Evolutionary conservation across 1,140 invertebrate genomes (phyloP).

Genomic region (Dufourea novaeangliae): DNA sequence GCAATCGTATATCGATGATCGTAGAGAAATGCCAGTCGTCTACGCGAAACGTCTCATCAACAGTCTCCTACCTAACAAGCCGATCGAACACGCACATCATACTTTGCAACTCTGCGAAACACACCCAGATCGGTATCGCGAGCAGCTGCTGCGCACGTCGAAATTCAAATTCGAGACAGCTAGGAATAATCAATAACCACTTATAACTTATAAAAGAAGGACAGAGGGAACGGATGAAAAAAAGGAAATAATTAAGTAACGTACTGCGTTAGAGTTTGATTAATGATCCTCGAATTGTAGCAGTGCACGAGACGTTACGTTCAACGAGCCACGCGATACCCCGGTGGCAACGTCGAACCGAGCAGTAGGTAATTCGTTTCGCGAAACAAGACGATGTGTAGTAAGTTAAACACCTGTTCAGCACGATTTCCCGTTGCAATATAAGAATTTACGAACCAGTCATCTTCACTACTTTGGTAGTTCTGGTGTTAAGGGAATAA

Average conservation of each 20-base stretch:
- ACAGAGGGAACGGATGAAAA: neutral
- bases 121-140: neutral
- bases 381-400: neutral
- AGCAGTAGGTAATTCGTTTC: neutral
- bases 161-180: neutral
- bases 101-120: neutral
- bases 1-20: too few relatives aligned
- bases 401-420: neutral
- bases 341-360: too few relatives aligned
- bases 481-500: too few relatives aligned
- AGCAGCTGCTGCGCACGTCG: neutral
- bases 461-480: too few relatives aligned
- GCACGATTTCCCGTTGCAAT: neutral
- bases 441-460: neutral
- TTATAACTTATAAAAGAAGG: too few relatives aligned
- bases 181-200: neutral
- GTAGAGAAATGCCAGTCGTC: too few relatives aligned
- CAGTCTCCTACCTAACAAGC: too few relatives aligned
- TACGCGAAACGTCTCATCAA: too few relatives aligned
- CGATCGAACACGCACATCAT: neutral
- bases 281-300: slow-evolving; percentile 1
- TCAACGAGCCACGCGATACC: too few relatives aligned
- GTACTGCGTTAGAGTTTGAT: neutral
- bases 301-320: neutral
- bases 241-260: neutral